Evolutionary conservation across 2,113 vertebrate genomes (phyloP).

Genomic region (Ptychochromis oligacanthus): DNA sequence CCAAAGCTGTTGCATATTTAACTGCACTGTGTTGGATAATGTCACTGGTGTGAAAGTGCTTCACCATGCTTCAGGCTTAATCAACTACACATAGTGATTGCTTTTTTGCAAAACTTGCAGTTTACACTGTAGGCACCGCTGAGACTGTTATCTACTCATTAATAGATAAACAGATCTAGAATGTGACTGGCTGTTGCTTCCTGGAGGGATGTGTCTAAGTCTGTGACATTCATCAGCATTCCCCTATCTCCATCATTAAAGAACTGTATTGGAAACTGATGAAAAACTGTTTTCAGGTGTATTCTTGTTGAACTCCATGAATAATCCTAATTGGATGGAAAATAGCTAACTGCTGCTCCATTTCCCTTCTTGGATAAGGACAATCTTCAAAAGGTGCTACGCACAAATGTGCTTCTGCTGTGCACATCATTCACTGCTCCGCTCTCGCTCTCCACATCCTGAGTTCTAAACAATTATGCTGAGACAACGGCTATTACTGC

Average conservation of each 20-base stretch:
- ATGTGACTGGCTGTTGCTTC: constrained; percentile 57
- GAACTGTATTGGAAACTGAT: constrained; percentile 42
- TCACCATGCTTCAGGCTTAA: constrained; percentile 39
- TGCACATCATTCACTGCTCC: constrained; percentile 28
- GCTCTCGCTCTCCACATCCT: constrained; percentile 1
- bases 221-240: constrained; percentile 44
- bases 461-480: constrained; percentile 66
- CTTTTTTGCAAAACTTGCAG: constrained; percentile 33
- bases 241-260: constrained; percentile 59
- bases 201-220: constrained; percentile 42
- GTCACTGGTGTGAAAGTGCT: constrained; percentile 37
- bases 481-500: constrained; percentile 73
- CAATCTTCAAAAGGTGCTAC: constrained; percentile 46
- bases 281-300: constrained; percentile 61
- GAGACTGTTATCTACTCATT: constrained; percentile 62
- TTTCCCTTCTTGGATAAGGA: constrained; percentile 47
- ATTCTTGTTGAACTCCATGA: constrained; percentile 51
- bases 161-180: constrained; percentile 63
- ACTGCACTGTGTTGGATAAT: constrained; percentile 5
- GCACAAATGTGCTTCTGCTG: constrained; percentile 31
- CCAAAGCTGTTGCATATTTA: constrained; percentile 36
- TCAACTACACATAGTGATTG: constrained; percentile 55
- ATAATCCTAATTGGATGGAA: constrained; percentile 67
- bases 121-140: constrained; percentile 38
- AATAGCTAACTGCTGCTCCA: constrained; percentile 61